Conservation (phyloP, 1,140 invertebrate genomes). For the Drosophila orosa region DNA sequence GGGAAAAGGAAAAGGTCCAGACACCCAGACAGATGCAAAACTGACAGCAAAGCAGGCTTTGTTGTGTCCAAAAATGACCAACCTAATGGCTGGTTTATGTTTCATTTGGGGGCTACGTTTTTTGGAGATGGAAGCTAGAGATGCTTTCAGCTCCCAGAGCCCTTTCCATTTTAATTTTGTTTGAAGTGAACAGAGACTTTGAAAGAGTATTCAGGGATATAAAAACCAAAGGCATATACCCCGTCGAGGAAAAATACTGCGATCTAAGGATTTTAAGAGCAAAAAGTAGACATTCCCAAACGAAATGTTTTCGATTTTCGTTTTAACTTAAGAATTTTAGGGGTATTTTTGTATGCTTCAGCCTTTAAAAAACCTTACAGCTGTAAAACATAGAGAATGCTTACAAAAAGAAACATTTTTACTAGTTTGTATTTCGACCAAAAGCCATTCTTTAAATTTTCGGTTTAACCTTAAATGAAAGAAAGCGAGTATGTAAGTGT, state of each 20-base stretch:
- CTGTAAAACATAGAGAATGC: neutral
- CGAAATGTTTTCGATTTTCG: neutral
- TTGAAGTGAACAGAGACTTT: neutral
- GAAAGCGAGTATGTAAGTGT: too few relatives aligned
- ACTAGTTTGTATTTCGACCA: neutral
- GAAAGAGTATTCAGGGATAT: neutral
- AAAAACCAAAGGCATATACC: neutral
- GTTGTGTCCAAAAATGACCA: conserved; percentile 34
- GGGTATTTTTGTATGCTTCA: too few relatives aligned
- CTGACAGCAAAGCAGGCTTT: conserved; percentile 22
- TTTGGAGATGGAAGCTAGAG: neutral
- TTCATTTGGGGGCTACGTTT: conserved; percentile 1
- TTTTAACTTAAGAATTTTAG: neutral
- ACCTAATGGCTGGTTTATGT: conserved; percentile 27
- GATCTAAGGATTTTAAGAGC: neutral
- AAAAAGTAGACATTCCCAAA: neutral
- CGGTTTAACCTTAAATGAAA: neutral
- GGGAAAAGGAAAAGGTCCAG: conserved; percentile 6
- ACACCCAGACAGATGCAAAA: conserved; percentile 21
- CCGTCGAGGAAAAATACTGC: neutral
- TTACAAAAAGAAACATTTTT: neutral
- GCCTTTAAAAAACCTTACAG: too few relatives aligned
- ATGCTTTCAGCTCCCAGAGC: neutral
- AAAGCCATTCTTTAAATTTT: neutral
- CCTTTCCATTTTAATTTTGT: neutral